phyloP scores from a whole-genome alignment of 2,797 vertebrate genomes.

The Falco cherrug region DNA sequence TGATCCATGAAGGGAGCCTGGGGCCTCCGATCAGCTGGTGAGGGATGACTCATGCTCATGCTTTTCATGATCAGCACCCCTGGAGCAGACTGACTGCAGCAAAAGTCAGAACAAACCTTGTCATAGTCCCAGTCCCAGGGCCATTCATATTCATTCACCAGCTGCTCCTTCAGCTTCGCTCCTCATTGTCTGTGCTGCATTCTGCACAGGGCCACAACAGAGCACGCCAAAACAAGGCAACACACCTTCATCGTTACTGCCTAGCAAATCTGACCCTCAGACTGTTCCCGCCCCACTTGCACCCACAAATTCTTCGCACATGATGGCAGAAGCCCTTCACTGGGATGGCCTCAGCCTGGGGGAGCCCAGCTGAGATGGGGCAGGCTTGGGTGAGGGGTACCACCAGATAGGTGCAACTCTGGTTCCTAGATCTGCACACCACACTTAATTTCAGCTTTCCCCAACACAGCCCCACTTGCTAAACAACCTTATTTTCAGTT shows the following conservation, averaged over 20 bases:
- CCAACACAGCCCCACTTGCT: background rate
- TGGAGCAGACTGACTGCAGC: background rate
- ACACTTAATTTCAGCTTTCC: background rate
- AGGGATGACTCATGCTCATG: background rate
- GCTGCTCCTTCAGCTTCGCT: background rate
- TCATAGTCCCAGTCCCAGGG: rapidly evolving
- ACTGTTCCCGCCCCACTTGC: background rate
- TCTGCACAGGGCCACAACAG: background rate
- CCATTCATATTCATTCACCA: background rate
- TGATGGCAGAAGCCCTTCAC: background rate
- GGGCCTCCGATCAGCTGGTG: background rate
- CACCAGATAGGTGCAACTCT: background rate
- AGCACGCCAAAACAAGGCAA: background rate
- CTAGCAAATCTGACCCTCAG: background rate
- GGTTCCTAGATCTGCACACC: background rate
- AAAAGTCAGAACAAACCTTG: background rate
- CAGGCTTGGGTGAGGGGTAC: background rate
- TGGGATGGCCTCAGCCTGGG: background rate
- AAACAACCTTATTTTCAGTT: background rate
- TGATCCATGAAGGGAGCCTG: background rate
- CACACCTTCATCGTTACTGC: background rate
- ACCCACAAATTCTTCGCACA: rapidly evolving
- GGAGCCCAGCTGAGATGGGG: background rate
- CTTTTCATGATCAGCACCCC: background rate
- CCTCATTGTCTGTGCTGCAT: background rate